Base-by-base conservation (phyloP, 2,888 invertebrate species). In the Disparrhopalites patrizii region DNA sequence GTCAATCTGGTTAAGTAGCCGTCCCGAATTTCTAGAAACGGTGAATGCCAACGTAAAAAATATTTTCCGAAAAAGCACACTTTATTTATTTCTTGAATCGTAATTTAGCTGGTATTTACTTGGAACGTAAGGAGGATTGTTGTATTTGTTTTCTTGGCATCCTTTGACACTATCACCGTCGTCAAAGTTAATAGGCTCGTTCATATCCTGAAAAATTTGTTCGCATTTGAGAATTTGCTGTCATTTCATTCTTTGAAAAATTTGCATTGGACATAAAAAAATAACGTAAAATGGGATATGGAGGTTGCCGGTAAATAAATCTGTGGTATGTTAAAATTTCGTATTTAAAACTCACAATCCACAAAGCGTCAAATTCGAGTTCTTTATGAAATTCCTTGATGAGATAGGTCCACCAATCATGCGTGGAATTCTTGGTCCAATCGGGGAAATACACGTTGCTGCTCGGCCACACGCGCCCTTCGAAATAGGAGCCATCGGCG, bases 121-220 rank as follows among this genome's bases (percentile, higher is more conserved):
- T 0, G 90, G 91, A 20, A 81, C 67, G 80, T 89, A 91, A 0
- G 88, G 87, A 0, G 90, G 85, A 66, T 82, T 77, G 72, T 90
- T 89, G 0, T 86, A 81, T 0, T 77, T 70, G 56, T 82, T 83
- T 36, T 79, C 74, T 1, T 82, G 80, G 76, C 87, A 87, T 3
- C 85, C 85, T 66, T 81, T 78, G 62, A 82, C 77, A 0, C 83
- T 80, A 50, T 74, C 74, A 0, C 88, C 91, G 70, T 86, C 83
- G 8, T 84, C 80, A 79, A 91, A 90, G 80, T 91, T 91, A 0
- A 90, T 87, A 0, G 91, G 90, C 77, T 92, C 92, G 79, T 92
- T 92, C 91, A 92, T 92, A 76, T 91, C 90, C 87, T 87, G 61
- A 56, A 31, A 36, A 23, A 51, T 25, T 7, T 10, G 25, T 57